Base-by-base conservation (phyloP, 1,140 invertebrate genomes). In the Aphelenchoides fujianensis region DNA sequence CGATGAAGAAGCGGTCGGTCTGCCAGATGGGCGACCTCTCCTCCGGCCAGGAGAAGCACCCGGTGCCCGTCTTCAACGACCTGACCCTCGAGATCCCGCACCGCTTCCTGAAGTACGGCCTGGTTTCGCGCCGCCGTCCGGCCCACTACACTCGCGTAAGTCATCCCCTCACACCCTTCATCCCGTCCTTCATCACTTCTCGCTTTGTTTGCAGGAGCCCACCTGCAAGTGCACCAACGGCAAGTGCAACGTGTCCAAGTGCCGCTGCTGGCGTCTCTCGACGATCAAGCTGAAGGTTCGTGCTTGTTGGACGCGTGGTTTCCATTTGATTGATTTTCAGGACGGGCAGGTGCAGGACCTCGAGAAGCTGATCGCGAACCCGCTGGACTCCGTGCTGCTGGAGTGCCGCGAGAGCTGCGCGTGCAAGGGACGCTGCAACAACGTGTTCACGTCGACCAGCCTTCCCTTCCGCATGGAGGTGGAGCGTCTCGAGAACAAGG, bases 341-440 rank as follows among this genome's bases (percentile, higher is more conserved):
- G 16, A 66, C 23, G 7, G 23, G 19, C 16, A 68, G 19, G 19
- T 68, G 3, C 27, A 68, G 30, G 9, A 64, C 30, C 7, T 23
- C 48, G 16, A 68, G 2, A 31, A 64, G 12, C 27, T 68, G 57
- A 12, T 69, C 61, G 28, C 27, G 32, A 23, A 69, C 23, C 34
- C n/a, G 55, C 28, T 59, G 27, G 62, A 69, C 3, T 16, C 3
- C 12, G 3, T 71, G 2, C 57, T 69, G n/a, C 2, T 69, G 16
- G 68, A 69, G 63, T 69, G 68, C 37, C 9, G 67, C 2, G 28
- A 67, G 53, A 27, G 70, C 2, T 69, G 68, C 63, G 55, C 3
- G 19, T 69, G 68, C 53, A 69, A 66, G 12, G 53, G 19, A 12
- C 9, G 32, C 16, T 69, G 68, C 34, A 35, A 35, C 2, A 70